These are phyloP conservation scores for Eupristina koningsbergeri DNA, from an alignment of 1,140 invertebrate species.

Conservation along the genomic window DNA sequence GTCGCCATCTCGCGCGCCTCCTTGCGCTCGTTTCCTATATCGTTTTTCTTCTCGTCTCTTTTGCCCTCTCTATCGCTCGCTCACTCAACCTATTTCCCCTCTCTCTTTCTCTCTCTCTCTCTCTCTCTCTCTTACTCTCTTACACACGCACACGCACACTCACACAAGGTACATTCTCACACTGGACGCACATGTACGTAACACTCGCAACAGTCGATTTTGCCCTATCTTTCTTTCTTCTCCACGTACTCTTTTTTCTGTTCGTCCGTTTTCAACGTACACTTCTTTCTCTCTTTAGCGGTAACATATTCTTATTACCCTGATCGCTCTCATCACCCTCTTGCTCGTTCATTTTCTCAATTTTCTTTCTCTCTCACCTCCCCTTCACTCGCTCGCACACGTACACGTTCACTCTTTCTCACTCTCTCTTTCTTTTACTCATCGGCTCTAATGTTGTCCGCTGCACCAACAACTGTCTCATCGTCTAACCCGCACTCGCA, in stretches of 20 bases:
- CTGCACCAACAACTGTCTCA: not conserved
- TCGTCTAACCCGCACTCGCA: not conserved
- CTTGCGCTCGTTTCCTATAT: constrained; percentile 35
- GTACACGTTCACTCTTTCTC: not conserved
- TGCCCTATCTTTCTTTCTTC: constrained; percentile 39
- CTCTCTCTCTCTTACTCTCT: not conserved
- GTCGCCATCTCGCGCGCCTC: constrained; percentile 40
- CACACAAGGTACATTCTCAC: not conserved
- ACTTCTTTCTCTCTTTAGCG: constrained; percentile 26
- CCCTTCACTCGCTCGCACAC: not conserved
- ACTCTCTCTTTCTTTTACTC: not conserved
- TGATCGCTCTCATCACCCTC: not conserved
- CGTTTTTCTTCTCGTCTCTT: constrained; percentile 42
- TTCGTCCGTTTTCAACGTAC: constrained; percentile 31
- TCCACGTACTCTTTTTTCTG: not conserved
- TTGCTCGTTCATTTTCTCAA: not conserved
- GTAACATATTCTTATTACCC: not conserved
- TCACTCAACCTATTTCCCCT: not conserved
- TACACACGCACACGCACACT: not conserved
- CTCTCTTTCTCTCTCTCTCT: not conserved
- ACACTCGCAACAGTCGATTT: constrained; percentile 4
- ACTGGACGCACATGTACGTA: not conserved
- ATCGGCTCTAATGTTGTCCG: not conserved
- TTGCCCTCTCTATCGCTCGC: not conserved
- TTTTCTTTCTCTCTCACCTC: not conserved